Percentiles rank a stretch among this genome's conserved stretches.
Conservation (phyloP, 2,113 vertebrate genomes). For the Anolis sagrei region DNA sequence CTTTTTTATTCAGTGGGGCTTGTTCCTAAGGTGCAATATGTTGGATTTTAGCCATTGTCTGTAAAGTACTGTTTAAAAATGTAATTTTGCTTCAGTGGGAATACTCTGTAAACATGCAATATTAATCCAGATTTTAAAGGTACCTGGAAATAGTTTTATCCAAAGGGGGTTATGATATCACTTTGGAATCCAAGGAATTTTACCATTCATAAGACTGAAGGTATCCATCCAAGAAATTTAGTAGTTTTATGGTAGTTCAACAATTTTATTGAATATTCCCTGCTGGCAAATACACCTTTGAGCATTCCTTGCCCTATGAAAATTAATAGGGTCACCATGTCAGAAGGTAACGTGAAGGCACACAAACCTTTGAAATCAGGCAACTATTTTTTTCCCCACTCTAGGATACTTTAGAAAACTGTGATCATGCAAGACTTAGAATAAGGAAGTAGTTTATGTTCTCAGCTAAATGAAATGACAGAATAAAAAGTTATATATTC, state of each 20-base stretch:
- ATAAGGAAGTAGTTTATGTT: neutral
- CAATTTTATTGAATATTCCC: neutral
- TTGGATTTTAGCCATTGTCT: neutral
- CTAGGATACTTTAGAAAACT: neutral
- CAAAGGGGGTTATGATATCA: neutral
- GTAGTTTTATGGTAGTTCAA: neutral
- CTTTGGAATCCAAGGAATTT: neutral
- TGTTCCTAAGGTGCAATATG: neutral
- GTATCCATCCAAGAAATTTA: too few species aligned
- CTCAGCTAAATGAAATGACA: neutral
- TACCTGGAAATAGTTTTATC: neutral
- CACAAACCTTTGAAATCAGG: neutral
- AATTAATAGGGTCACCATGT: too few species aligned
- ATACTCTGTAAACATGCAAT: neutral
- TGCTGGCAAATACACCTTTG: too few species aligned
- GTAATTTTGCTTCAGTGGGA: neutral
- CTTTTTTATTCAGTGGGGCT: neutral
- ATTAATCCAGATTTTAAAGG: neutral
- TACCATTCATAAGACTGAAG: neutral
- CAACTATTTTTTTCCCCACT: neutral
- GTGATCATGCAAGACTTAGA: neutral
- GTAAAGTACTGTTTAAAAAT: neutral
- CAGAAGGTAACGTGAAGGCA: too few species aligned
- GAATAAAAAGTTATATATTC: too few species aligned
- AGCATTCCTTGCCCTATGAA: too few species aligned